Evolutionary conservation across 2,888 invertebrate genomes (phyloP).

Genomic region (Drosophila meridionalis): DNA sequence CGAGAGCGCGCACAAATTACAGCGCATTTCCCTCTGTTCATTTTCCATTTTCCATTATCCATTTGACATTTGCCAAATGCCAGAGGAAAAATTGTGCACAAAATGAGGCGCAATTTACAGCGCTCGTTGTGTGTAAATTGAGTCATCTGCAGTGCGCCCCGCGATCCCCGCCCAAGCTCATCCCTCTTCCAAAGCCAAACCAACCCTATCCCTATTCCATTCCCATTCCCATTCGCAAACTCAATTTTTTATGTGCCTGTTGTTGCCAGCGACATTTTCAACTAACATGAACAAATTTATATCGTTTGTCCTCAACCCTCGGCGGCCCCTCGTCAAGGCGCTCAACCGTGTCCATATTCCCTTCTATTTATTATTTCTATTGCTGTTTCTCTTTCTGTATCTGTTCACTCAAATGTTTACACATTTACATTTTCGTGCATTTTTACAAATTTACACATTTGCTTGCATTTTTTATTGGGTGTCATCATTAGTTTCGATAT

Average conservation of each 20-base stretch:
- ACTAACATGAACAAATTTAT: constrained; percentile 70
- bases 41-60: constrained; percentile 47
- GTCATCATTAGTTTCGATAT: constrained; percentile 79
- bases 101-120: constrained; percentile 80
- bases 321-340: constrained; percentile 42
- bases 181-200: constrained; percentile 13
- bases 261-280: constrained; percentile 68
- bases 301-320: constrained; percentile 58
- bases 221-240: constrained; percentile 9
- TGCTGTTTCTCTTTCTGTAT: constrained; percentile 6
- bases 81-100: constrained; percentile 73
- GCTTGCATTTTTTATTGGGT: constrained; percentile 74
- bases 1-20: constrained; percentile 45
- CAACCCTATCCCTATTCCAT: constrained; percentile 1
- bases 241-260: constrained; percentile 37
- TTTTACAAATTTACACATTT: constrained; percentile 79
- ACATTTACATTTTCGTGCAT: constrained; percentile 68
- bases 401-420: constrained; percentile 44
- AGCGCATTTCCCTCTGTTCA: constrained; percentile 33
- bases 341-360: constrained; percentile 51
- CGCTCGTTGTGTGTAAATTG: constrained; percentile 81
- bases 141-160: constrained; percentile 75
- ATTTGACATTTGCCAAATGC: constrained; percentile 72
- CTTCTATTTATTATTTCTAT: constrained; percentile 35
- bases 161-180: constrained; percentile 29